Base-by-base conservation (phyloP, 1,140 invertebrate genomes). In the Akabosia matsudoensis region DNA sequence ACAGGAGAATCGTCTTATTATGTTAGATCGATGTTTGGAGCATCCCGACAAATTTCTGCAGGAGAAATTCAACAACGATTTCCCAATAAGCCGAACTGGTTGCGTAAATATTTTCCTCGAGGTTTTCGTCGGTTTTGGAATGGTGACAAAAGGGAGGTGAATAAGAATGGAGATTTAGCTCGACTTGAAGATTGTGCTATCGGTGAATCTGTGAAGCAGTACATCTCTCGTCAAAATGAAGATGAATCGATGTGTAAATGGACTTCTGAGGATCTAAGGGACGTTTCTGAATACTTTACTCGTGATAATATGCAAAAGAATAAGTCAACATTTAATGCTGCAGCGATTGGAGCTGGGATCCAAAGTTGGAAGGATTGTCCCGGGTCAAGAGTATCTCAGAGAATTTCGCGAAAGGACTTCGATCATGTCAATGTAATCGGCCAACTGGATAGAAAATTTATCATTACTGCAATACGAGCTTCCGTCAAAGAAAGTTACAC, bases 391-490 rank as follows among this genome's bases (percentile, higher is more conserved):
- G 31, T 13, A 10, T 67, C 61, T 10, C 76, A n/a, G 61, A 33
- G 64, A 52, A 78, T 79, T 67, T 51, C 45, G 14, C 78, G 76
- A 70, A 76, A 81, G 7, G 76, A 79, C 73, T 67, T 81, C 10
- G 28, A 56, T 2, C 34, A 51, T 4, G 56, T 76, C 18, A 31
- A 87, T 86, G 86, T 91, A n/a, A 82, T 91, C 70, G 87, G 88
- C 14, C 90, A 91, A 84, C 82, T 91, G 7, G 91, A 92, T 83
- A 84, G 85, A 30, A 92, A 91, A 84, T 92, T 91, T 83, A 91
- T 92, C 83, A 87, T 87, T 22, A 83, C 84, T 56, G 82, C 83
- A 71, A 78, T 86, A 70, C 83, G 76, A 70, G 77, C 74, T 31
- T 70, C 71, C 31, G 18, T 70, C 34, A 70, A 56, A 33, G 51